These are phyloP conservation scores for Vulpes vulpes DNA, from an alignment of 2,113 vertebrate genomes.

Conservation along the genomic window DNA sequence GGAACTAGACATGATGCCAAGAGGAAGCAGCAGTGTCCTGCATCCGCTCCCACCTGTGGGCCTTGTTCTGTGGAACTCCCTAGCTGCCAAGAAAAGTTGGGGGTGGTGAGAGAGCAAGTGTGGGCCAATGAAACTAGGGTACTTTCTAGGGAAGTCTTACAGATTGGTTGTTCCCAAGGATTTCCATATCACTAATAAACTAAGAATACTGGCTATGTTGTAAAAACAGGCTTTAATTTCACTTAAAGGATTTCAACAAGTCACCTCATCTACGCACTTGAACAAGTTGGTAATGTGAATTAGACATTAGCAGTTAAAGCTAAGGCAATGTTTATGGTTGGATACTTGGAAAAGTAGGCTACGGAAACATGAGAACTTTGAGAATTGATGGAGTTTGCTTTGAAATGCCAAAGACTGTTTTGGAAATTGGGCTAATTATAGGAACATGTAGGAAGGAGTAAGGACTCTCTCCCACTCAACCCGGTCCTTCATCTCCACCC, in stretches of 20 bases:
- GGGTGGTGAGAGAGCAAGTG: neutral
- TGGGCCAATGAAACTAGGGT: neutral
- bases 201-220: neutral
- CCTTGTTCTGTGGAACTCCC: neutral
- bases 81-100: neutral
- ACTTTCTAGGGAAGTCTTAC: neutral
- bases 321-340: slow-evolving; percentile 8
- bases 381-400: neutral
- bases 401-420: slow-evolving; percentile 40
- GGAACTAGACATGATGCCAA: neutral
- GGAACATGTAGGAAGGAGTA: neutral
- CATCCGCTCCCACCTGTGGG: neutral
- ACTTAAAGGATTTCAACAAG: neutral
- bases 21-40: neutral
- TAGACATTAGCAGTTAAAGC: slow-evolving; percentile 31
- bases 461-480: neutral
- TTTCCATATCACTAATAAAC: neutral
- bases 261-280: neutral
- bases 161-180: neutral
- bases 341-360: neutral
- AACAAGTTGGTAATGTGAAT: neutral
- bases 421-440: neutral
- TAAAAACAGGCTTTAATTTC: neutral
- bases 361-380: neutral
- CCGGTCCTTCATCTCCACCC: neutral